Base-by-base conservation (phyloP, 2,113 vertebrate genomes). In the Speoplatyrhinus poulsoni region DNA sequence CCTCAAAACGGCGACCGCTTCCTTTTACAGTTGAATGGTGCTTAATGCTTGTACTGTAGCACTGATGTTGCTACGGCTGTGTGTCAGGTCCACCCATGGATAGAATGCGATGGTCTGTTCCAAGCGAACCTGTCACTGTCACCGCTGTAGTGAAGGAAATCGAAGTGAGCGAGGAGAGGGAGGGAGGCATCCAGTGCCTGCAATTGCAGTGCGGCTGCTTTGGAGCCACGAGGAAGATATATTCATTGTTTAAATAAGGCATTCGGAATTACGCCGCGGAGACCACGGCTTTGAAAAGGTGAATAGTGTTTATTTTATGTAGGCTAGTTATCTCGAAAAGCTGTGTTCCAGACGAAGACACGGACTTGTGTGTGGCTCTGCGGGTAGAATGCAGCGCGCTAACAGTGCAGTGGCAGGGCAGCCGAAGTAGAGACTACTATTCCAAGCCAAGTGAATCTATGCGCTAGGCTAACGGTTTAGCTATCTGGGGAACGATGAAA, bases 101-200 rank as follows among this genome's bases (percentile, higher is more conserved):
- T 60, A 73, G 63, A 82, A 9, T 65, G 70, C 82, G 89, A 90
- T 94, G 93, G 93, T 92, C 89, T 86, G 70, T 87, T 89, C 92
- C 92, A 82, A 87, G 81, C 91, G 82, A 91, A 91, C 87, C 91
- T 87, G 93, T 92, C 93, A 84, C 85, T 87, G 89, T 89, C 87
- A 75, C 85, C 70, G 85, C 76, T 88, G 90, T 81, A 72, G 87
- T 76, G 82, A 74, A 84, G 90, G 74, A 76, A 83, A 82, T 80
- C 83, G 78, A 85, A 89, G 77, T 82, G 87, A 73, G 78, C 76
- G 80, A 72, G 76, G 68, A 41, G 85, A 77, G 84, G 75, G 73
- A 81, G 76, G 12, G 69, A 72, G 83, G 77, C 85, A 86, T 89
- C 85, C 82, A 86, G 88, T 89, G 87, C 89, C 89, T 90, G 91